Conservation (phyloP, 2,888 invertebrate genomes). For the Brachylomia viminalis region DNA sequence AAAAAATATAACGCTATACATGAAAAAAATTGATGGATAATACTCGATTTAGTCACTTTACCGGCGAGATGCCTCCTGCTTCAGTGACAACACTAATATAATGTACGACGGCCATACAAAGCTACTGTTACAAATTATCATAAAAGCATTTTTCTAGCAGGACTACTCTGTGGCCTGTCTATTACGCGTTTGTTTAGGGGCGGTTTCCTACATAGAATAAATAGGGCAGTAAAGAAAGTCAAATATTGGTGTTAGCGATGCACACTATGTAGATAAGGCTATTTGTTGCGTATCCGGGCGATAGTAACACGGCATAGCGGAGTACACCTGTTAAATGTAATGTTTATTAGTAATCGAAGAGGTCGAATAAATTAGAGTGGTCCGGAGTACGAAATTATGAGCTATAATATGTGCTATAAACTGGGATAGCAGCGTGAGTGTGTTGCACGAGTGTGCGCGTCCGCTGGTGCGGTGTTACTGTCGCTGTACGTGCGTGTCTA, state of each 20-base stretch:
- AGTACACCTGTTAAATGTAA: slow-evolving; percentile 35
- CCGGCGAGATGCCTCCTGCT: slow-evolving; percentile 32
- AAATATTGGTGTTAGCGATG: slow-evolving; percentile 78
- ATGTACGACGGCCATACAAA: slow-evolving; percentile 65
- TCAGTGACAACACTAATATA: slow-evolving; percentile 56
- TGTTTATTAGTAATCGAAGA: slow-evolving; percentile 31
- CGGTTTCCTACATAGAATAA: slow-evolving; percentile 69
- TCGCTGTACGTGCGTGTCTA: slow-evolving; percentile 52
- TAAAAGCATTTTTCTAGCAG: slow-evolving; percentile 76
- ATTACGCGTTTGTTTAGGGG: slow-evolving; percentile 62
- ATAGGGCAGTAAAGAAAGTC: slow-evolving; percentile 74
- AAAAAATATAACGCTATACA: slow-evolving; percentile 57
- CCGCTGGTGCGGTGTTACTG: slow-evolving; percentile 59
- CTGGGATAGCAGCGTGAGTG: slow-evolving; percentile 40
- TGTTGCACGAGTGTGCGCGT: slow-evolving; percentile 28
- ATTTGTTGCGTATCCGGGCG: slow-evolving; percentile 72
- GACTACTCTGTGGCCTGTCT: slow-evolving; percentile 75
- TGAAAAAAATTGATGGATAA: slow-evolving; percentile 62
- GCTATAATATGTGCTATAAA: slow-evolving; percentile 43
- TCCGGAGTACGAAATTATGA: slow-evolving; percentile 50
- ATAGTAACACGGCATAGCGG: slow-evolving; percentile 72
- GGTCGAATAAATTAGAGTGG: slow-evolving; percentile 56
- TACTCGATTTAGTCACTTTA: slow-evolving; percentile 62
- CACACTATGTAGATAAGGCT: slow-evolving; percentile 78
- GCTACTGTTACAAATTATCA: slow-evolving; percentile 58